Conservation (phyloP, 2,797 vertebrate genomes). For the Leuciscus waleckii region DNA sequence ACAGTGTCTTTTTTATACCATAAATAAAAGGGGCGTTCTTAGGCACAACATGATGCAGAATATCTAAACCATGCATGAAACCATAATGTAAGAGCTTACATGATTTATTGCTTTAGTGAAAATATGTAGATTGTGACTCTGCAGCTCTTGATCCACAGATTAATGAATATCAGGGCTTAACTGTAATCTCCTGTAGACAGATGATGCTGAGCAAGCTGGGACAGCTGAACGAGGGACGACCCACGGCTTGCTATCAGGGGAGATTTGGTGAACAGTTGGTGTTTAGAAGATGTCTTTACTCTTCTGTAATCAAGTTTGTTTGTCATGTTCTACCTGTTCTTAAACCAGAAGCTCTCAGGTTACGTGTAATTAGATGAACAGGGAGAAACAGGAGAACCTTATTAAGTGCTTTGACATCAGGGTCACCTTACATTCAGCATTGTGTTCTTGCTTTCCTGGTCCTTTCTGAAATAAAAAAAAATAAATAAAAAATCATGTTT, state of each 20-base stretch:
- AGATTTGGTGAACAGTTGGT: background rate
- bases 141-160: constrained; percentile 38
- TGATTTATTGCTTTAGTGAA: constrained; percentile 27
- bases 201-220: constrained; percentile 30
- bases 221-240: constrained; percentile 6
- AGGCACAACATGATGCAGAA: background rate
- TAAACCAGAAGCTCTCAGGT: constrained; percentile 37
- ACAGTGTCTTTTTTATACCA: background rate
- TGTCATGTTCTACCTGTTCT: constrained; percentile 28
- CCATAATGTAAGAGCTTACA: background rate
- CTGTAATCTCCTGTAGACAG: constrained; percentile 53
- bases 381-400: constrained; percentile 51
- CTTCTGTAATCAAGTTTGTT: constrained; percentile 43
- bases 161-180: constrained; percentile 53
- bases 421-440: constrained; percentile 35
- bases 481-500: background rate
- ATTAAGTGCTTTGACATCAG: constrained; percentile 44
- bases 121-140: constrained; percentile 27
- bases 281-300: constrained; percentile 1
- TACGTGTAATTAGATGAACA: constrained; percentile 48
- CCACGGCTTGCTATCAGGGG: constrained; percentile 5
- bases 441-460: background rate
- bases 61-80: background rate
- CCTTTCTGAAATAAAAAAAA: constrained; percentile 20
- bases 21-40: background rate